Evolutionary conservation across 2,888 invertebrate species (phyloP), one percentile per base, ranked within the genome.

Genomic region (Phortica okadai): DNA sequence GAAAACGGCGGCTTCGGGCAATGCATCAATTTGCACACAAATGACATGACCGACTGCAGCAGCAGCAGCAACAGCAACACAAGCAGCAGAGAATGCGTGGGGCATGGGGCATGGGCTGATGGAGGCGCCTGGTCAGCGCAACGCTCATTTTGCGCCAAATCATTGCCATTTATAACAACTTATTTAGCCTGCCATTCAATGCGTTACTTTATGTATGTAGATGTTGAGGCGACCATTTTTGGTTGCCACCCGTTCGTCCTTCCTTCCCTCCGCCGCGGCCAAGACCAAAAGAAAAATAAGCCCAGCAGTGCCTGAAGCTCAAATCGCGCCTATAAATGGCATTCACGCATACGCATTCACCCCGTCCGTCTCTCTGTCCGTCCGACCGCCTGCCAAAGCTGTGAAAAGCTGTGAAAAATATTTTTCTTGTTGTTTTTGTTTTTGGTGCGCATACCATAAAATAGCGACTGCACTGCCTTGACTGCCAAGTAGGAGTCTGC

Each of bases 161-260:
- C 74, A 59, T 77, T 76, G 77, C 76, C 81, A 81, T 78, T 79
- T 79, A 79, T 78, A 79, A 81, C 79, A 81, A 76, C 81, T 79
- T 74, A 78, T 75, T 81, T 76, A 77, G 75, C 62, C 69, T 33
- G 41, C 7, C 6, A 44, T 45, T 11, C n/a, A 45, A n/a, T 10
- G 21, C 10, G 6, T 45, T n/a, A 50, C 8, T n/a, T 62, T 62
- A 7, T 56, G 56, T 62, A 62, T 45, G 45, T 45, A 21, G 42
- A 21, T 70, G 50, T 11, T 70, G 8, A 44, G 62, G 62, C 62
- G 25, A n/a, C 62, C 62, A 62, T 62, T 62, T 62, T 62, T 62
- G 62, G 62, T 21, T 21, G 25, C 10, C 21, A 21, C 16, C 62
- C 33, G 33, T 33, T 33, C 1, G 33, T 33, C 33, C 33, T 33